Evolutionary conservation across 2,888 invertebrate genomes (phyloP), one percentile per base, ranked within the genome.

Genomic region (Mimas tiliae): DNA sequence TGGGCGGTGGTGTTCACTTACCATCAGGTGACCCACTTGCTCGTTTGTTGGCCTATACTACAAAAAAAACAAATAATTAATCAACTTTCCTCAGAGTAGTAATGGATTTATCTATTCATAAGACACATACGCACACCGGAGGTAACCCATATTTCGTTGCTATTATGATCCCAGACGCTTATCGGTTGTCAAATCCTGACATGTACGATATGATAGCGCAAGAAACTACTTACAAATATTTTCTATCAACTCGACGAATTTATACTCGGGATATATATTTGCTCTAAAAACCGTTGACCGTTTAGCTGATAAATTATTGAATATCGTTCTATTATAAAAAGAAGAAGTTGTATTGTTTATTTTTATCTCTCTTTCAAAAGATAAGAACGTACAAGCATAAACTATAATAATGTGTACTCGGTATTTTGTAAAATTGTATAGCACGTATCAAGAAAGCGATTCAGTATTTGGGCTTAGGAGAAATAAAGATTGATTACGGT

Each of bases 141-240:
- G 42, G 42, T 58, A 21, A 42, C 58, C 58, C 58, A 58, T 38
- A 58, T 58, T 58, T 19, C 9, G 11, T 66, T 66, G 38, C 55
- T 58, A 58, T 42, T 58, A 58, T 58, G 42, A 58, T 42, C 58
- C 38, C 11, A 19, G 12, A 42, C 58, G 19, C 42, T 58, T 58
- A 58, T 58, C 58, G 19, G 9, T 42, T 19, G 21, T 58, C 58
- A 42, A 58, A 42, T 19, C 58, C 19, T 58, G 42, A 58, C 58
- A 42, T 58, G 42, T 58, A 19, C 58, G 58, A 58, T 50, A 50
- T 50, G 50, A 50, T 58, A 58, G 19, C 42, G 42, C 6, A 1
- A 19, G 16, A 19, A 42, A 58, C 19, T 16, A 42, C 58, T 58
- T 38, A 58, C 58, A 58, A 58, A 58, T 58, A 42, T 19, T 58